Percentiles rank a stretch among this genome's conserved stretches.
phyloP scores from a whole-genome alignment of 2,888 invertebrate species.

The Beris morrisii region DNA sequence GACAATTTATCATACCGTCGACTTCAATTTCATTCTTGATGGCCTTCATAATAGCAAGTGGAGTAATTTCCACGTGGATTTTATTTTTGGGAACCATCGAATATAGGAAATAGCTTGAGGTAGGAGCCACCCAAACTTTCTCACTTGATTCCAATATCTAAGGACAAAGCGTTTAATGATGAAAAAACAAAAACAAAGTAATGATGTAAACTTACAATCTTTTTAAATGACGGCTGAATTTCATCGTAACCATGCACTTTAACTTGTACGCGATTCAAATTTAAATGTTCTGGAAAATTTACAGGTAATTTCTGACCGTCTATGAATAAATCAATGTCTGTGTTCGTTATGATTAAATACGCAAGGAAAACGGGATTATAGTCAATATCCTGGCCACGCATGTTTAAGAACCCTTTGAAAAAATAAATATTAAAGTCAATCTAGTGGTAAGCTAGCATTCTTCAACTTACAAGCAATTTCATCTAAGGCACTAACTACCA shows the following conservation, averaged over 20 bases:
- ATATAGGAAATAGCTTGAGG: slow-evolving; percentile 60
- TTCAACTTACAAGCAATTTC: slow-evolving; percentile 78
- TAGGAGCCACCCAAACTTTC: slow-evolving; percentile 62
- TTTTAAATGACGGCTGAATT: slow-evolving; percentile 58
- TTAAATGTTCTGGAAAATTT: slow-evolving; percentile 62
- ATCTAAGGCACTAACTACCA: slow-evolving; percentile 81
- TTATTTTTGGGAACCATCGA: slow-evolving; percentile 47
- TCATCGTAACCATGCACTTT: slow-evolving; percentile 60
- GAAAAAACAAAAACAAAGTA: slow-evolving; percentile 20
- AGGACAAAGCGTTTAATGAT: not conserved
- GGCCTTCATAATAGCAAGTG: slow-evolving; percentile 81
- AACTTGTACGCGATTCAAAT: slow-evolving; percentile 59
- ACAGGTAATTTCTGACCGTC: slow-evolving; percentile 61
- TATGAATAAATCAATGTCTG: slow-evolving; percentile 66
- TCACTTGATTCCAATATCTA: slow-evolving; percentile 42
- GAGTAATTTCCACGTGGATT: slow-evolving; percentile 62
- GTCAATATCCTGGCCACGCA: slow-evolving; percentile 88
- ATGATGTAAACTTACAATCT: slow-evolving; percentile 44
- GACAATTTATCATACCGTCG: slow-evolving; percentile 76
- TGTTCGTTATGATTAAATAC: slow-evolving; percentile 66
- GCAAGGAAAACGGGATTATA: slow-evolving; percentile 90
- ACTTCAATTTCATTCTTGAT: slow-evolving; percentile 85
- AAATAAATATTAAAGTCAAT: not conserved
- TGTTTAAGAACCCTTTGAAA: slow-evolving; percentile 76
- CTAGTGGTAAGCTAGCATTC: not conserved